Evolutionary conservation across 2,797 vertebrate genomes (phyloP).

Genomic region (Avahi laniger): DNA sequence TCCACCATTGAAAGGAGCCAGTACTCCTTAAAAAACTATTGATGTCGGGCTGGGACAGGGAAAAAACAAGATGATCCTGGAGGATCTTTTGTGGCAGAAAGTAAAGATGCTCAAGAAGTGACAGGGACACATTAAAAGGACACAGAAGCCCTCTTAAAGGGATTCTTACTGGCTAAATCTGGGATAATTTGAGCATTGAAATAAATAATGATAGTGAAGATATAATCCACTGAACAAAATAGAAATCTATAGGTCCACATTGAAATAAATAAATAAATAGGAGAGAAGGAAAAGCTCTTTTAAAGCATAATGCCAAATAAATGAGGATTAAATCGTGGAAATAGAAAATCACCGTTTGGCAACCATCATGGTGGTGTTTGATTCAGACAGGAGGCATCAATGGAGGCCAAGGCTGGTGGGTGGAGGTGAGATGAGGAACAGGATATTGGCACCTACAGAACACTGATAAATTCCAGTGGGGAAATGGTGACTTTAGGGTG

Average conservation of each 20-base stretch:
- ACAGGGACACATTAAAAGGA: neutral
- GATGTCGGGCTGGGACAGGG: neutral
- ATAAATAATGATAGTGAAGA: slow-evolving; percentile 5
- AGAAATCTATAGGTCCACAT: neutral
- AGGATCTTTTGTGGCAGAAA: neutral
- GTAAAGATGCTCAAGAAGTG: neutral
- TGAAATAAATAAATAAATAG: neutral
- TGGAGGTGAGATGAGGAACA: neutral
- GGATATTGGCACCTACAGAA: neutral
- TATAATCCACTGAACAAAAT: neutral
- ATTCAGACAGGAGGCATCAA: neutral
- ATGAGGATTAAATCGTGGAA: neutral
- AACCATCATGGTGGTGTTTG: neutral
- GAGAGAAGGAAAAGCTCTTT: neutral
- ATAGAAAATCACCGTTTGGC: neutral
- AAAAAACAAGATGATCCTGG: neutral
- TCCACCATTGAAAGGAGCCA: neutral
- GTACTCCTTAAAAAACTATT: neutral
- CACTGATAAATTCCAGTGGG: neutral
- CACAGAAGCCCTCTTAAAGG: neutral
- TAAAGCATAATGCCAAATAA: neutral
- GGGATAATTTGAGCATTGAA: neutral
- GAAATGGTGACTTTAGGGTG: neutral
- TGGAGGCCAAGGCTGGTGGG: neutral
- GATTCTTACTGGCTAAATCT: neutral